Conservation (phyloP, 2,888 invertebrate genomes). For the Diploptera punctata region DNA sequence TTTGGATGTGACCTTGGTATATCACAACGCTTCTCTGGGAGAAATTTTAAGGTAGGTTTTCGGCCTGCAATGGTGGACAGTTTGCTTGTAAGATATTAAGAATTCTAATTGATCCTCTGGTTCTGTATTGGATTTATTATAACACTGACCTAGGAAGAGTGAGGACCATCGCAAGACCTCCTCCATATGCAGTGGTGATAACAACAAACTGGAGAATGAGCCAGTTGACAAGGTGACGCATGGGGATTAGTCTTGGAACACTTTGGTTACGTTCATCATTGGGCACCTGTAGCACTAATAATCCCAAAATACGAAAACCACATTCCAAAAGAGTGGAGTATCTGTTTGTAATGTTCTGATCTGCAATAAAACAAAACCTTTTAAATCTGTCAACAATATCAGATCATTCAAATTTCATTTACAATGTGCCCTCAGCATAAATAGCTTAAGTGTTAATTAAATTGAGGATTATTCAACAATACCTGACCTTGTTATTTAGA, state of each 20-base stretch:
- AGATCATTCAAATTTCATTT: neutral
- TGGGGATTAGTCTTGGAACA: neutral
- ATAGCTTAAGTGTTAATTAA: too few species aligned
- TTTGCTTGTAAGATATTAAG: too few species aligned
- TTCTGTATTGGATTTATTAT: too few species aligned
- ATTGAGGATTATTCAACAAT: too few species aligned
- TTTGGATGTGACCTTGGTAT: too few species aligned
- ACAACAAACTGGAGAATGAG: slow-evolving; percentile 13
- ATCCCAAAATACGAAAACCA: neutral
- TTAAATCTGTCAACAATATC: neutral
- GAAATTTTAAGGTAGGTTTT: too few species aligned
- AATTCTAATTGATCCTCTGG: too few species aligned
- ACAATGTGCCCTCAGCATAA: too few species aligned
- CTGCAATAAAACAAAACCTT: neutral
- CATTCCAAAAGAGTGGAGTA: neutral
- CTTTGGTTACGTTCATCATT: slow-evolving; percentile 7
- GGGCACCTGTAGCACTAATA: slow-evolving; percentile 3
- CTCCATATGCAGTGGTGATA: neutral
- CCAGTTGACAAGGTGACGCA: slow-evolving; percentile 15
- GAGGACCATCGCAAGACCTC: neutral
- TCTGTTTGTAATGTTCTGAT: neutral
- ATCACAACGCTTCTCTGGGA: too few species aligned
- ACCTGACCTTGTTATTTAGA: too few species aligned
- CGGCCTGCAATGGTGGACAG: too few species aligned
- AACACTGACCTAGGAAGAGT: neutral